Conservation (phyloP, 1,140 invertebrate genomes). For the Drosophila rufa region DNA sequence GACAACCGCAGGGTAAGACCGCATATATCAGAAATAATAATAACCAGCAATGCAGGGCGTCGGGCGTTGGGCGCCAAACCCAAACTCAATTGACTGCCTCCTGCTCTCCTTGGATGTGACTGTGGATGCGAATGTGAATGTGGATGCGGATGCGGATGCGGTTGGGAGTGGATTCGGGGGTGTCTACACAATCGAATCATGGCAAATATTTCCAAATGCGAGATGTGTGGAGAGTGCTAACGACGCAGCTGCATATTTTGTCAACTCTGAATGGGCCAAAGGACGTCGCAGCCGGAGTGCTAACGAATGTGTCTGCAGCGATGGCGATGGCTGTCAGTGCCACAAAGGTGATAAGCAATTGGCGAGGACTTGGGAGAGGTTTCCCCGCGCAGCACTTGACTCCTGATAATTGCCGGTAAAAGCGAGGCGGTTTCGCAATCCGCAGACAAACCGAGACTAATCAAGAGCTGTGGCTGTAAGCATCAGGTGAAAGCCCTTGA, state of each 20-base stretch:
- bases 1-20: slow-evolving; percentile 82
- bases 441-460: slow-evolving; percentile 47
- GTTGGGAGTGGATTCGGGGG: slow-evolving; percentile 8
- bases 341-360: slow-evolving; percentile 79
- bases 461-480: slow-evolving; percentile 13
- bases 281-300: slow-evolving; percentile 7
- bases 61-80: slow-evolving; percentile 39
- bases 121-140: slow-evolving; percentile 26
- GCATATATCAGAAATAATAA: slow-evolving; percentile 83
- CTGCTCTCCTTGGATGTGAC: slow-evolving; percentile 9
- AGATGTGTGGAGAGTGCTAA: slow-evolving; percentile 54
- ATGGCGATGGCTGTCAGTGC: slow-evolving; percentile 55
- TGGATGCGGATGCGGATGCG: slow-evolving; percentile 20
- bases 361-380: slow-evolving; percentile 7
- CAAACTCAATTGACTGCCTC: slow-evolving; percentile 63
- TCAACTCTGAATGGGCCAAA: slow-evolving; percentile 58
- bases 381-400: slow-evolving; percentile 21
- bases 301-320: slow-evolving; percentile 56
- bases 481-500: slow-evolving; percentile 1
- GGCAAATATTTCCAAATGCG: slow-evolving; percentile 68
- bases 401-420: slow-evolving; percentile 33
- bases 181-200: slow-evolving; percentile 77
- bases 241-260: slow-evolving; percentile 80
- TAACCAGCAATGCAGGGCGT: slow-evolving; percentile 58
- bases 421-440: slow-evolving; percentile 23